Evolutionary conservation across 1,140 invertebrate species (phyloP).

Genomic region (Rhizoglyphus robini): DNA sequence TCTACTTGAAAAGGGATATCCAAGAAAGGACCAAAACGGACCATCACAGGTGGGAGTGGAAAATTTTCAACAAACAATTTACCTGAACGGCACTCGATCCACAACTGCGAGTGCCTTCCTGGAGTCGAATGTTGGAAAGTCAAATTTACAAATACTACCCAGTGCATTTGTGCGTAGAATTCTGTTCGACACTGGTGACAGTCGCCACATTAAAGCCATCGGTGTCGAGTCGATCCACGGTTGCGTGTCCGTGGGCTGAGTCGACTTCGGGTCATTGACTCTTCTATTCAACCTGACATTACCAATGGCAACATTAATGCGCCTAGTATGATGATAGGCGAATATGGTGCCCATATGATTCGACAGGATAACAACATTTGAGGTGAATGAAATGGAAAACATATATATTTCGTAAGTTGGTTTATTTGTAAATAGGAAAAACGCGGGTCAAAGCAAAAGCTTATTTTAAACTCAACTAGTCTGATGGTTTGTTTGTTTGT

Average conservation of each 20-base stretch:
- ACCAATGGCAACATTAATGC: conserved; percentile 44
- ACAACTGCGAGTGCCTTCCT: conserved; percentile 79
- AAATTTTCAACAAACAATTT: conserved; percentile 60
- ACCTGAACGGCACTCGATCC: conserved; percentile 67
- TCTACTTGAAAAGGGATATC: conserved; percentile 60
- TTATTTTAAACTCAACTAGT: too few species aligned
- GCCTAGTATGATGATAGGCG: conserved; percentile 68
- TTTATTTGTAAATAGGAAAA: too few species aligned
- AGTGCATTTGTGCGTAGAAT: conserved; percentile 63
- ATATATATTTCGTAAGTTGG: too few species aligned
- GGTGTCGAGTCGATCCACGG: conserved; percentile 56
- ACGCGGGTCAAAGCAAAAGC: too few species aligned
- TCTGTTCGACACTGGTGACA: conserved; percentile 59
- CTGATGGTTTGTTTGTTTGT: too few species aligned
- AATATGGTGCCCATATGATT: too few species aligned
- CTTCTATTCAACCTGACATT: conserved; percentile 25
- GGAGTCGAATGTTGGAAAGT: conserved; percentile 56
- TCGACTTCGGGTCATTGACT: conserved; percentile 26
- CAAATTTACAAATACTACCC: conserved; percentile 71
- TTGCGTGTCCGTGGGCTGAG: conserved; percentile 31
- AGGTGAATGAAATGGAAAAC: too few species aligned
- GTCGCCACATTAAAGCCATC: conserved; percentile 56
- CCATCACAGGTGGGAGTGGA: conserved; percentile 48
- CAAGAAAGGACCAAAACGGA: conserved; percentile 64
- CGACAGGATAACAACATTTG: conserved; percentile 13